These are phyloP conservation scores for Leucophenga maculata DNA, from an alignment of 2,888 invertebrate species.

Conservation along the genomic window DNA sequence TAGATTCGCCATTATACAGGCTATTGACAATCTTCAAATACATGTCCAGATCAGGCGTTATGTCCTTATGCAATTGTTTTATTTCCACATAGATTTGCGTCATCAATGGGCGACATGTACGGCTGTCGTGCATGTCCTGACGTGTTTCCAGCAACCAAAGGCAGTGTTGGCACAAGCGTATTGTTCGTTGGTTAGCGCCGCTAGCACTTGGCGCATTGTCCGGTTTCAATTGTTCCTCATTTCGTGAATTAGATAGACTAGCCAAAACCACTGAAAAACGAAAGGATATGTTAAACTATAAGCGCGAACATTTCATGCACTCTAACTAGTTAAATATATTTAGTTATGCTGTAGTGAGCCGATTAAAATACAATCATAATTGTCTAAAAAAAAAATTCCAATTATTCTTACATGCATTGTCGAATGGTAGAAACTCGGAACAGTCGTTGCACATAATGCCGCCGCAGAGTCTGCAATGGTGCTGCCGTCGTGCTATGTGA, in stretches of 20 bases:
- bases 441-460: conserved; percentile 94
- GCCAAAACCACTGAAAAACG: conserved; percentile 64
- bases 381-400: not conserved
- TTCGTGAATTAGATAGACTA: conserved; percentile 61
- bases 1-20: conserved; percentile 89
- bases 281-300: too few species aligned
- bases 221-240: conserved; percentile 56
- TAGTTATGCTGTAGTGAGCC: too few species aligned
- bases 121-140: conserved; percentile 83
- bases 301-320: too few species aligned
- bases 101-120: conserved; percentile 84
- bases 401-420: conserved; percentile 80
- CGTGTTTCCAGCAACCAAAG: conserved; percentile 85
- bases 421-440: conserved; percentile 86
- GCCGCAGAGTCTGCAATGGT: conserved; percentile 96
- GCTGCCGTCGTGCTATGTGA: conserved; percentile 89
- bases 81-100: conserved; percentile 89
- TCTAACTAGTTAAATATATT: too few species aligned
- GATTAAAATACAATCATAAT: not conserved
- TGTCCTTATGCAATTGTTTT: conserved; percentile 82
- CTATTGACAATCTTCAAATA: conserved; percentile 75
- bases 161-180: conserved; percentile 84
- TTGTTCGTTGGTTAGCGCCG: conserved; percentile 73
- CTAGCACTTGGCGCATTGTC: conserved; percentile 25
- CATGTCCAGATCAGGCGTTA: conserved; percentile 79